Percentiles rank a stretch among this genome's conserved stretches.
These are phyloP conservation scores for Chromoteleia sp. DNA, from an alignment of 2,888 invertebrate genomes.

Conservation along the genomic window DNA sequence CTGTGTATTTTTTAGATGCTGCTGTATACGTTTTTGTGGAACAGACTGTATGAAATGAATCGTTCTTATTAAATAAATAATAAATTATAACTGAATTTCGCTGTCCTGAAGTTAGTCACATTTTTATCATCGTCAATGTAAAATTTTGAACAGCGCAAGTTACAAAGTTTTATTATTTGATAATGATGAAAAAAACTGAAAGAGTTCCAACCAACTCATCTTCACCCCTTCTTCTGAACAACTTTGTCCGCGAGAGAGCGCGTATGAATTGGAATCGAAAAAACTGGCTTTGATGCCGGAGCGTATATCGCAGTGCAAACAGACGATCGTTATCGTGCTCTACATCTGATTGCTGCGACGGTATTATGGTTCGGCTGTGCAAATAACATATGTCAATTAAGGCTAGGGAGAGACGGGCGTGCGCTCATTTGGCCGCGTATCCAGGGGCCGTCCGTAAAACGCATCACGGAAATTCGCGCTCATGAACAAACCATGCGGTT, in stretches of 20 bases:
- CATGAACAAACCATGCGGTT: conserved; percentile 48
- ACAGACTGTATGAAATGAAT: too few relatives aligned
- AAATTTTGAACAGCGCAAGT: too few relatives aligned
- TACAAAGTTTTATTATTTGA: too few relatives aligned
- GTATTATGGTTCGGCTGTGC: conserved; percentile 73
- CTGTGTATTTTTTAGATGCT: too few relatives aligned
- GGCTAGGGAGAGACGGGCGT: conserved; percentile 60
- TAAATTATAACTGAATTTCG: too few relatives aligned
- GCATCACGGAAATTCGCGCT: conserved; percentile 60
- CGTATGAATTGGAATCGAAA: conserved; percentile 38
- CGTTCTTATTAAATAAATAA: too few relatives aligned
- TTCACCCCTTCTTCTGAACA: neutral
- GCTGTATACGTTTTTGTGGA: too few relatives aligned
- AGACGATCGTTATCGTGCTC: conserved; percentile 68
- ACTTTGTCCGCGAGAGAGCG: conserved; percentile 12
- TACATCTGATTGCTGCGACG: conserved; percentile 63
- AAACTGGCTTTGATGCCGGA: conserved; percentile 61
- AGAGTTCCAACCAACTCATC: neutral
- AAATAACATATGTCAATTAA: conserved; percentile 83
- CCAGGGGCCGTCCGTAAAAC: conserved; percentile 58
- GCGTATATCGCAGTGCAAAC: conserved; percentile 65
- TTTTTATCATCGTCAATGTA: too few relatives aligned
- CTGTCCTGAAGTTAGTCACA: too few relatives aligned
- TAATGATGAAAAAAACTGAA: too few relatives aligned
- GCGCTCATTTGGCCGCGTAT: conserved; percentile 59